Percentiles rank a stretch among this genome's conserved stretches.
phyloP scores from a whole-genome alignment of 2,113 vertebrate species.

The Copsychus sechellarum region DNA sequence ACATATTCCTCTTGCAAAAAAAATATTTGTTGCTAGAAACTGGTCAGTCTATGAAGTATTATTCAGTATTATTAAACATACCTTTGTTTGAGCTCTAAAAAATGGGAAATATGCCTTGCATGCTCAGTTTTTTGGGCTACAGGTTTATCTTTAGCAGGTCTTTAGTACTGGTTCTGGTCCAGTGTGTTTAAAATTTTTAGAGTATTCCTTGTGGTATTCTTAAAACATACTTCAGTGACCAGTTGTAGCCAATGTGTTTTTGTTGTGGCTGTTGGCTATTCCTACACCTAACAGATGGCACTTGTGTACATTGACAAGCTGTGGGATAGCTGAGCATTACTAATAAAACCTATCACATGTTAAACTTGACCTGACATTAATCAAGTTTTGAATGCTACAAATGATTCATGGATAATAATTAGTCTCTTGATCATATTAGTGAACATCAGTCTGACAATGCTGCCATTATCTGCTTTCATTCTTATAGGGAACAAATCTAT shows the following conservation, averaged over 20 bases:
- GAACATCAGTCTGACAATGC: constrained; percentile 50
- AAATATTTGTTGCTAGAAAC: neutral
- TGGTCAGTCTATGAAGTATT: neutral
- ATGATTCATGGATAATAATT: constrained; percentile 73
- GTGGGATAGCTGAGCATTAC: constrained; percentile 67
- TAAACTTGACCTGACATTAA: constrained; percentile 75
- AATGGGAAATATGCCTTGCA: neutral
- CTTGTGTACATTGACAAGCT: constrained; percentile 54
- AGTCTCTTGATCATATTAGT: constrained; percentile 69
- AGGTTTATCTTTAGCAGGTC: neutral
- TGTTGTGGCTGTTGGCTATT: constrained; percentile 66
- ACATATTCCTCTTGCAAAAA: neutral
- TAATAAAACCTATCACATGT: constrained; percentile 71
- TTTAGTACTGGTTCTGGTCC: neutral
- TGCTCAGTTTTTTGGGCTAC: neutral
- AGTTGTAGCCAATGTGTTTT: constrained; percentile 24
- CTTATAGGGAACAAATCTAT: constrained; percentile 41
- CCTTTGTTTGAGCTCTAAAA: neutral
- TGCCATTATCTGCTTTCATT: constrained; percentile 55
- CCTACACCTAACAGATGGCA: constrained; percentile 65
- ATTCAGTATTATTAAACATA: neutral
- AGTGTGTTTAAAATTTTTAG: neutral
- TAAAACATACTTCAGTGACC: neutral
- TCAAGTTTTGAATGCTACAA: constrained; percentile 73
- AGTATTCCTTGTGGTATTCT: neutral